Percentiles rank a stretch among this genome's conserved stretches.
Conservation (phyloP, 2,888 invertebrate genomes). For the Diarsia rubi region DNA sequence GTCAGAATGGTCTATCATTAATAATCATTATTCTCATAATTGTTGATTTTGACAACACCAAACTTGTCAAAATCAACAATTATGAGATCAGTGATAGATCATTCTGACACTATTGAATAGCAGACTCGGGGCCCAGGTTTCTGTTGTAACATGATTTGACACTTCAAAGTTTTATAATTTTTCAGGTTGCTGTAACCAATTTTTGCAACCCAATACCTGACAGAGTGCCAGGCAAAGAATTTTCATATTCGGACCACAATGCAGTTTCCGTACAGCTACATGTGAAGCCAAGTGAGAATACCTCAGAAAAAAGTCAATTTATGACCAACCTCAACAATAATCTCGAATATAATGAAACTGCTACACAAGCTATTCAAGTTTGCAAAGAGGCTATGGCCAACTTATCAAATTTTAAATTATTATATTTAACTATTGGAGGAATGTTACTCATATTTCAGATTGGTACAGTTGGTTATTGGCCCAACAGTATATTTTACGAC, state of each 20-base stretch:
- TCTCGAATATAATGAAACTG: constrained; percentile 75
- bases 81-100: too few species aligned
- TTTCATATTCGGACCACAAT: constrained; percentile 98
- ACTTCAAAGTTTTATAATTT: constrained; percentile 44
- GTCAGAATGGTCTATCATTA: too few species aligned
- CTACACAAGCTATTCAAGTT: constrained; percentile 91
- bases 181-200: constrained; percentile 83
- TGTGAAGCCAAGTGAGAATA: constrained; percentile 68
- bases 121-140: too few species aligned
- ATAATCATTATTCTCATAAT: too few species aligned
- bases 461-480: constrained; percentile 88
- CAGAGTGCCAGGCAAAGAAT: constrained; percentile 93
- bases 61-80: too few species aligned
- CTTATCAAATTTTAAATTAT: constrained; percentile 87
- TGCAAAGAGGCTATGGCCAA: constrained; percentile 90
- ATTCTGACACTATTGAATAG: too few species aligned
- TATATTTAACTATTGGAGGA: constrained; percentile 89
- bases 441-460: constrained; percentile 89
- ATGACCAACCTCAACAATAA: not conserved
- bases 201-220: constrained; percentile 94
- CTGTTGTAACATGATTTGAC: not conserved
- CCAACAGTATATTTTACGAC: constrained; percentile 87
- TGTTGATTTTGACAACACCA: too few species aligned
- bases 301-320: not conserved
- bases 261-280: constrained; percentile 92